phyloP scores from a whole-genome alignment of 2,888 invertebrate species.

The Diaphora mendica region DNA sequence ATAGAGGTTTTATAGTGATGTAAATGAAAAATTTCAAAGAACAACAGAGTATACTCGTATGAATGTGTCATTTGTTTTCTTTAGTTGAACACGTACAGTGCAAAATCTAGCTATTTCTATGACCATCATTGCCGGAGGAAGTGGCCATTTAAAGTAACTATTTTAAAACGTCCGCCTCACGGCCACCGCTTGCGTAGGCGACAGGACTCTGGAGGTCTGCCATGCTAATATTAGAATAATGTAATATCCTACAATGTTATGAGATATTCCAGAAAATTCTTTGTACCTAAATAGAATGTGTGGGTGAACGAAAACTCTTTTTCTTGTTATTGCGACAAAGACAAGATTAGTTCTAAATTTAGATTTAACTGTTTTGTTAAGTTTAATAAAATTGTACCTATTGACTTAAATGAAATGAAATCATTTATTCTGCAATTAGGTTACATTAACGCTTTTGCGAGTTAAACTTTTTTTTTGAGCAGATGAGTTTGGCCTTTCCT shows the following conservation, averaged over 20 bases:
- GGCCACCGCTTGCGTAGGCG: constrained; percentile 50
- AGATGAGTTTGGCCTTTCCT: too few relatives aligned
- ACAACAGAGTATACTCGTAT: too few relatives aligned
- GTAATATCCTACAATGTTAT: constrained; percentile 25
- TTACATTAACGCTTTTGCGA: too few relatives aligned
- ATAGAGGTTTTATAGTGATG: neutral
- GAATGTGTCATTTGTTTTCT: neutral
- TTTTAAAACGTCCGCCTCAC: constrained; percentile 66
- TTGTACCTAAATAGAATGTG: neutral
- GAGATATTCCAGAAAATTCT: neutral
- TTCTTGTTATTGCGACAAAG: neutral
- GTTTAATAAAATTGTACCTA: neutral
- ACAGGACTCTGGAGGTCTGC: constrained; percentile 45
- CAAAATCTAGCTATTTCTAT: constrained; percentile 37
- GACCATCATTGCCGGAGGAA: constrained; percentile 59
- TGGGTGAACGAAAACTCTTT: neutral
- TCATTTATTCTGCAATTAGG: too few relatives aligned
- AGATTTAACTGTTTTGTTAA: neutral
- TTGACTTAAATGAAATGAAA: too few relatives aligned
- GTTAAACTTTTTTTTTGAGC: too few relatives aligned
- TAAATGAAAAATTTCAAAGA: neutral
- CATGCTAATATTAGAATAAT: constrained; percentile 50
- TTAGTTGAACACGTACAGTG: constrained; percentile 5
- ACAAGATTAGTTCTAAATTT: neutral
- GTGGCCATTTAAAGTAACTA: constrained; percentile 68